Evolutionary conservation across 2,888 invertebrate species (phyloP), one percentile per base, ranked within the genome.

Genomic region (Agrotis ipsilon): DNA sequence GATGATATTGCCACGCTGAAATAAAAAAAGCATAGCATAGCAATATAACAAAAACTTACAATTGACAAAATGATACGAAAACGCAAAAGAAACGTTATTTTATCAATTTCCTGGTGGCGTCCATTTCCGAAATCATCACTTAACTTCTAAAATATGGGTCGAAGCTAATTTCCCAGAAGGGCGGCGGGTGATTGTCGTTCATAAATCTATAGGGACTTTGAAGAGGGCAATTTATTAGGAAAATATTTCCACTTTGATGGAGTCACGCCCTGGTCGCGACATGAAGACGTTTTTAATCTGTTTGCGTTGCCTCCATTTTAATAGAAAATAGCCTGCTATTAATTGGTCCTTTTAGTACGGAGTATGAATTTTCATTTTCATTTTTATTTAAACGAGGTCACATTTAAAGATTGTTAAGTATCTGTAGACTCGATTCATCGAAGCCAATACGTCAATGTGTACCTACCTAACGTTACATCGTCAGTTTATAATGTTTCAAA

Each of bases 201-300:
- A 58, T 67, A 72, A 69, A 64, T 81, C 80, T 72, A 65, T 70
- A 46, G 78, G 81, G 80, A 78, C 60, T 67, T 77, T 69, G 78
- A 78, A 81, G 60, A 68, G 64, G 67, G 69, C 78, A 80, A 78
- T 80, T 80, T 81, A 78, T 75, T 80, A 79, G 65, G 68, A 75
- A 84, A 84, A 84, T 82, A 82, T 83, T 84, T 74, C 64, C 69
- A 69, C 57, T 78, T 74, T 72, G 80, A 84, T 82, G 58, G 72
- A 84, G 78, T 82, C 82, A 84, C 78, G 83, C 73, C 72, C 64
- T 68, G 73, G 60, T 54, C 62, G 57, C 66, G 80, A 82, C 76
- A 68, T 75, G 70, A 71, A 73, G 72, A 78, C 62, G 75, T 70
- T 84, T 72, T 72, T 80, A 81, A 80, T 80, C 81, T 80, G 68